Conservation (phyloP, 37 sponge, comb jelly and placozoan genomes). For the Halisarca cf. caerulea region DNA sequence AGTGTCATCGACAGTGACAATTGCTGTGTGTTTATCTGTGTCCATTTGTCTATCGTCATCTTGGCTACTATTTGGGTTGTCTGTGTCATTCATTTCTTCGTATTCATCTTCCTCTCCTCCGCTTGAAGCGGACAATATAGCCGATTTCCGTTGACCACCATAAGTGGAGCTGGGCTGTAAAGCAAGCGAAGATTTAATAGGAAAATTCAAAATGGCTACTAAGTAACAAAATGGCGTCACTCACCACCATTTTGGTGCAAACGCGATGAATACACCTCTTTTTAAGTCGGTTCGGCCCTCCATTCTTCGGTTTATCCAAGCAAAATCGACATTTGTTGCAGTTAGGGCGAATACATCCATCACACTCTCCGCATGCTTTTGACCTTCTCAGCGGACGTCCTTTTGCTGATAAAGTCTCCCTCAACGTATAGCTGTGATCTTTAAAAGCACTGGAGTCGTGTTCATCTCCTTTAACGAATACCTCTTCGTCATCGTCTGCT, state of each 20-base stretch:
- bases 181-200: neutral
- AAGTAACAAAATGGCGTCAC: neutral
- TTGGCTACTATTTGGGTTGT: neutral
- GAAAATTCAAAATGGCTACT: neutral
- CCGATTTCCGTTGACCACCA: neutral
- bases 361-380: slow-evolving; percentile 46
- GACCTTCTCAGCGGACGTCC: slow-evolving; percentile 19
- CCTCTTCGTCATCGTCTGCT: neutral
- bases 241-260: slow-evolving; percentile 59
- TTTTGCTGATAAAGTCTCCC: neutral
- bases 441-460: neutral
- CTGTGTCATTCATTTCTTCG: neutral
- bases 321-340: slow-evolving; percentile 68
- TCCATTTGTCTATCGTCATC: neutral
- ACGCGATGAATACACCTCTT: slow-evolving; percentile 53
- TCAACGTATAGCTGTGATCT: slow-evolving; percentile 13
- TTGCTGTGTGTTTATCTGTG: slow-evolving; percentile 9
- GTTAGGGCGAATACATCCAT: slow-evolving; percentile 54
- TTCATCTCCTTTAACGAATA: neutral
- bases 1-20: slow-evolving; percentile 27
- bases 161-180: neutral
- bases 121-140: neutral
- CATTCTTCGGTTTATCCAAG: slow-evolving; percentile 70
- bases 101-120: slow-evolving; percentile 2
- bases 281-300: slow-evolving; percentile 71